A percentile compares a stretch with the other conserved stretches of the same genome.
Conservation (phyloP, 2,113 vertebrate genomes). For the Pitta sordida region DNA sequence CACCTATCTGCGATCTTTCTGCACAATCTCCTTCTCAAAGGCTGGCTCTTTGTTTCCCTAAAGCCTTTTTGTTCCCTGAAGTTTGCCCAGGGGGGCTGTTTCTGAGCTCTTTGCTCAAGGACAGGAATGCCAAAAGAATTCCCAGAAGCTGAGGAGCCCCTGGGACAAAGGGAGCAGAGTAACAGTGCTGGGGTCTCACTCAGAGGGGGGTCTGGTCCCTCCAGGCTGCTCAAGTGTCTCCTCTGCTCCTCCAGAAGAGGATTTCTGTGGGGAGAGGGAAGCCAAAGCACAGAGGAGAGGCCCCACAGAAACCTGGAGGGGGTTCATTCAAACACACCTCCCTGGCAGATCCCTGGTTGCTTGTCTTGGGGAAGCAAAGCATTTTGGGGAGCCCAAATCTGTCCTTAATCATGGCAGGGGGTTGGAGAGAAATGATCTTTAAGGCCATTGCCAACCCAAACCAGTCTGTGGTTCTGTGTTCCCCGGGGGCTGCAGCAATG, state of each 20-base stretch:
- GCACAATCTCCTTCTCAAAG: neutral
- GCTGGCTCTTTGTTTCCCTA: neutral
- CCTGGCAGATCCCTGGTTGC: neutral
- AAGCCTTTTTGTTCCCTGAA: neutral
- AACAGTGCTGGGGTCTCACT: neutral
- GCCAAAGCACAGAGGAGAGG: neutral
- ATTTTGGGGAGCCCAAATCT: neutral
- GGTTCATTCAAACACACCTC: neutral
- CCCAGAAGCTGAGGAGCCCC: neutral
- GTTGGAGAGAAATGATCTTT: neutral
- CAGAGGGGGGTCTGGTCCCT: rapidly evolving
- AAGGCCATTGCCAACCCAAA: neutral
- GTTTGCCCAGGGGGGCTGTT: neutral
- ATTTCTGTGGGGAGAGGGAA: neutral
- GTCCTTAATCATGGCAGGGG: neutral
- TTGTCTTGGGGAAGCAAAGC: neutral
- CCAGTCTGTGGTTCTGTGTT: neutral
- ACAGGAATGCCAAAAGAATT: neutral
- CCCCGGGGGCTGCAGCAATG: neutral
- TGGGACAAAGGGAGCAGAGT: neutral
- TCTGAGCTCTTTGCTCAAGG: neutral
- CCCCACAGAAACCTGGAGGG: rapidly evolving
- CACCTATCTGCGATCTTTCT: neutral
- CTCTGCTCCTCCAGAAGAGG: neutral
- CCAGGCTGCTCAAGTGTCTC: rapidly evolving